Evolutionary conservation across 1,140 invertebrate species (phyloP).

Genomic region (Dufourea novaeangliae): DNA sequence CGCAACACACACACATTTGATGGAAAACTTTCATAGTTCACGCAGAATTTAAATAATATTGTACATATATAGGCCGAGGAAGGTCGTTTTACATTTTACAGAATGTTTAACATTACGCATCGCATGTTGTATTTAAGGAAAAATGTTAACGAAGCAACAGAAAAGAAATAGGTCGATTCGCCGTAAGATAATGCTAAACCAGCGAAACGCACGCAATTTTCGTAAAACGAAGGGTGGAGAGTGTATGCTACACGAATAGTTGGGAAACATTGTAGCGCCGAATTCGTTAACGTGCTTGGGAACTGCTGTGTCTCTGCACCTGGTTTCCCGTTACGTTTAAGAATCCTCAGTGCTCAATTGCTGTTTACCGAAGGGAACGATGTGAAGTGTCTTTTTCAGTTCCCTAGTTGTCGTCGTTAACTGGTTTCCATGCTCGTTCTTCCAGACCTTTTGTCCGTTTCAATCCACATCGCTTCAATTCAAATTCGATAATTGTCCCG

Average conservation of each 20-base stretch:
- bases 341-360: background rate
- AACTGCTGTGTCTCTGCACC: background rate
- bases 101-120: no score
- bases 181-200: no score
- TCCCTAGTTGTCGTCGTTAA: constrained; percentile 38
- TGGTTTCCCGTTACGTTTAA: background rate
- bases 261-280: background rate
- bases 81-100: no score
- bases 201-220: background rate
- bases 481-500: constrained; percentile 46
- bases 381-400: constrained; percentile 33
- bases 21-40: no score
- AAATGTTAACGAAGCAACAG: no score
- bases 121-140: no score
- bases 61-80: no score
- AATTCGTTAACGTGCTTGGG: constrained; percentile 3
- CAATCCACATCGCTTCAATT: constrained; percentile 12
- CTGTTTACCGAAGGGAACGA: constrained; percentile 24
- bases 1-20: no score
- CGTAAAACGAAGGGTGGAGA: background rate
- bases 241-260: background rate
- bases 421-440: constrained; percentile 24
- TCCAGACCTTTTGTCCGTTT: constrained; percentile 14
- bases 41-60: no score
- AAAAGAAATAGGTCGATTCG: no score